Conservation (phyloP, 2,797 vertebrate genomes). For the Hippopotamyrus pictus region DNA sequence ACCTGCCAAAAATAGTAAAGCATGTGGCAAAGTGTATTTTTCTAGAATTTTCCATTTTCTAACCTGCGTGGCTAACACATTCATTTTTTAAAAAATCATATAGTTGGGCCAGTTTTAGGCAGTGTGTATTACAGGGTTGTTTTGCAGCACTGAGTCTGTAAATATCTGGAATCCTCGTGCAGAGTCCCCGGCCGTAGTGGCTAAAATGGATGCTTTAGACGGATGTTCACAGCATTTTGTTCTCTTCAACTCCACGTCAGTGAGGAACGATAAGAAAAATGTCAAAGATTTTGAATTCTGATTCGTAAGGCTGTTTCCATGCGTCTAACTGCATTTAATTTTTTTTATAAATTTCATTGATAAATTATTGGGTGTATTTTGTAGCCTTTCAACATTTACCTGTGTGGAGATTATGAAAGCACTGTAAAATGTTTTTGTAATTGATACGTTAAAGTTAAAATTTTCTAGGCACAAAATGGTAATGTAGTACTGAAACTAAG, state of each 20-base stretch:
- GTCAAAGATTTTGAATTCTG: not conserved
- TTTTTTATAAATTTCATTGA: not conserved
- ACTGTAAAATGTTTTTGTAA: not conserved
- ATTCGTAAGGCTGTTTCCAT: not conserved
- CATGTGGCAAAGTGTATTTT: not conserved
- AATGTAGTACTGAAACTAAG: not conserved
- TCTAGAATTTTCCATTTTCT: not conserved
- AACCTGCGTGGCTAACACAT: not conserved
- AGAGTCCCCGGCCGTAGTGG: not conserved
- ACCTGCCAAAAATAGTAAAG: not conserved
- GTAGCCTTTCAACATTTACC: not conserved
- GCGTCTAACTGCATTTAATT: not conserved
- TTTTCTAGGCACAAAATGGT: not conserved
- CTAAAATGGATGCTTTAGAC: not conserved
- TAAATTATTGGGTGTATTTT: not conserved
- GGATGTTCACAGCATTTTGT: not conserved
- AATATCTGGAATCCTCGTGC: not conserved
- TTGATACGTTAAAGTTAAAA: not conserved
- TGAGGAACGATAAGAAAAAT: not conserved
- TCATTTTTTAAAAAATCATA: not conserved
- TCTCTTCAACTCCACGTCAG: not conserved
- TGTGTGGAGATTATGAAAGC: not conserved
- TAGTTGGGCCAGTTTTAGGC: not conserved
- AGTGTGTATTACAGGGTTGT: not conserved
- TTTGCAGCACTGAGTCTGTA: not conserved